Conservation (phyloP, 2,113 vertebrate species). For the Shinisaurus crocodilurus region DNA sequence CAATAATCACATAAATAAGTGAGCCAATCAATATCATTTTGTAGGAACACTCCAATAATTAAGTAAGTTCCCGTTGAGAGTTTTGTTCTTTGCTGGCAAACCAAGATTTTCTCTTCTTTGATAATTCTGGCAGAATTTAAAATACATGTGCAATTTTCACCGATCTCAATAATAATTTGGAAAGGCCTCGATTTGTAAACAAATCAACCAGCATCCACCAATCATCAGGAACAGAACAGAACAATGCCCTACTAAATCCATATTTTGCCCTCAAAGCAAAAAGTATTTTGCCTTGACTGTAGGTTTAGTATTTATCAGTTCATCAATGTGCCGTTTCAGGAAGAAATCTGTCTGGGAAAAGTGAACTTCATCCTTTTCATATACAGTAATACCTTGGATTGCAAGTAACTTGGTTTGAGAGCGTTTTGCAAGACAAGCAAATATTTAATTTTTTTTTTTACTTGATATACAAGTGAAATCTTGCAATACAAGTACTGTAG, state of each 20-base stretch:
- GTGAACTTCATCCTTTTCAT: neutral
- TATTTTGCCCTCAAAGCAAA: neutral
- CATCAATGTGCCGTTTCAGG: neutral
- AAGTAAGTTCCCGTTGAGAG: neutral
- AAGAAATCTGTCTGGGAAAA: neutral
- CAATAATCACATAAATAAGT: neutral
- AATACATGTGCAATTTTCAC: slow-evolving; percentile 23
- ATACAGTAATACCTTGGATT: too few species aligned
- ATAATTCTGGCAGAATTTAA: neutral
- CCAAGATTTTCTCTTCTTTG: neutral
- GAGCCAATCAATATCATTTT: slow-evolving; percentile 26
- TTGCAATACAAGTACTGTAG: too few species aligned
- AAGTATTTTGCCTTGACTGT: neutral
- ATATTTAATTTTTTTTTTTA: too few species aligned
- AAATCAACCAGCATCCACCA: neutral
- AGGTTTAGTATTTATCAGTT: neutral
- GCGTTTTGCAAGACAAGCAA: too few species aligned
- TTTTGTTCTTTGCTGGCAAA: slow-evolving; percentile 13
- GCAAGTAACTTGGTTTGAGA: too few species aligned
- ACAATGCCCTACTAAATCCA: neutral
- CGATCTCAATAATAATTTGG: neutral
- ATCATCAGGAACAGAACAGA: slow-evolving; percentile 4
- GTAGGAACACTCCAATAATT: neutral
- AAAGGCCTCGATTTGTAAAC: neutral
- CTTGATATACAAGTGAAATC: too few species aligned